Base-by-base conservation (phyloP, 2,113 vertebrate genomes). In the Gobiocypris rarus region DNA sequence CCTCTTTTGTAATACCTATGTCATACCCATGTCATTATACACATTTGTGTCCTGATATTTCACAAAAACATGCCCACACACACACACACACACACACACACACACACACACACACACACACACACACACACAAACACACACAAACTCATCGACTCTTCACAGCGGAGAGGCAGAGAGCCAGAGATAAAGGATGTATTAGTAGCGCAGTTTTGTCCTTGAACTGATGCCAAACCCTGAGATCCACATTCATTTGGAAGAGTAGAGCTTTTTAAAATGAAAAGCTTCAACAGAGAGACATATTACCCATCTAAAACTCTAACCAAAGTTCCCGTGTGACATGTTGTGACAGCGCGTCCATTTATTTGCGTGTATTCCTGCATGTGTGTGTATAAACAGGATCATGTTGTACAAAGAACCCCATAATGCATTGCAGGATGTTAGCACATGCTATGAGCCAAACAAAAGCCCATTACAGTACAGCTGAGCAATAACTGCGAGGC, bases 381-480 rank as follows among this genome's bases (percentile, higher is more conserved):
- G 19, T 77, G 31, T 54, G 45, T 24, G 8, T 34, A 1, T 75
- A 75, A 31, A 75, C 9, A 56, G 17, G 50, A 34, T 41, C 3
- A 2, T 58, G 22, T 58, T 77, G 54, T 43, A 17, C 34, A 59
- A 34, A 56, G 52, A 56, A 38, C 19, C 26, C 24, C 73, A 31
- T 31, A 52, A 52, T 34, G 52, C 74, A 56, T 76, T 31, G 9
- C 75, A 38, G 74, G 28, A n/a, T 1, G 17, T 75, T 24, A 73
- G n/a, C 41, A 26, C 70, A 73, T 43, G 11, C n/a, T 73, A 48
- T 48, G 84, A 86, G 89, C 87, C 89, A 87, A 91, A 91, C 89
- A 71, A 91, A 90, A 89, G 87, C 89, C 80, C 74, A 86, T 89
- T 91, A 91, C 70, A 26, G 22, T 26, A 24, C 92, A 87, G 31